Percentiles rank a stretch among this genome's conserved stretches.
phyloP scores from a whole-genome alignment of 2,888 invertebrate genomes.

The Tetramorium bicarinatum region DNA sequence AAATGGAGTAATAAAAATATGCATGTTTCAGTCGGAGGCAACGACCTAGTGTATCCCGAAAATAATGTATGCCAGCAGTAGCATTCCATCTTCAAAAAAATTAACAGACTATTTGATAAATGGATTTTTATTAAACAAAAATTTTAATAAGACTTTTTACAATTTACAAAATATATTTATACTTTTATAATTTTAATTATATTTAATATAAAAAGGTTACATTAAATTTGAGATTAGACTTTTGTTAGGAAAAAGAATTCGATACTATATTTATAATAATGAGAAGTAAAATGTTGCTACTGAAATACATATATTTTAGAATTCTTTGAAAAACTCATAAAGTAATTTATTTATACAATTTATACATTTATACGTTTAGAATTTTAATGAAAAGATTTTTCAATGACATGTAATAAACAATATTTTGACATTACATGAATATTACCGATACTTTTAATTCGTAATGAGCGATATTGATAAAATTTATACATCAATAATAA shows the following conservation, averaged over 20 bases:
- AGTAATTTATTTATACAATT: slow-evolving; percentile 19
- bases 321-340: neutral
- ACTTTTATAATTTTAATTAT: neutral
- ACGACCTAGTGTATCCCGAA: slow-evolving; percentile 24
- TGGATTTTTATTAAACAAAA: neutral
- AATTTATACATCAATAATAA: slow-evolving; percentile 8
- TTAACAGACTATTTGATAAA: neutral
- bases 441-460: slow-evolving; percentile 6
- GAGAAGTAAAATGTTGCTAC: slow-evolving; percentile 3
- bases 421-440: neutral
- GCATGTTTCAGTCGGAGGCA: slow-evolving; percentile 29
- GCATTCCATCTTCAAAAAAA: neutral
- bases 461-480: slow-evolving; percentile 3
- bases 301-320: neutral
- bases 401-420: neutral
- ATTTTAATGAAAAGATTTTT: neutral
- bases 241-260: neutral
- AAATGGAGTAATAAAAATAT: slow-evolving; percentile 44
- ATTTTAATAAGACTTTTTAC: neutral
- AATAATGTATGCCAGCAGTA: slow-evolving; percentile 28
- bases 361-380: neutral
- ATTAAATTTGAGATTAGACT: neutral
- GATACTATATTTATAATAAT: neutral
- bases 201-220: neutral
- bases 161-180: neutral